These are phyloP conservation scores for Diceros bicornis DNA, from an alignment of 2,797 vertebrate species.

Conservation along the genomic window DNA sequence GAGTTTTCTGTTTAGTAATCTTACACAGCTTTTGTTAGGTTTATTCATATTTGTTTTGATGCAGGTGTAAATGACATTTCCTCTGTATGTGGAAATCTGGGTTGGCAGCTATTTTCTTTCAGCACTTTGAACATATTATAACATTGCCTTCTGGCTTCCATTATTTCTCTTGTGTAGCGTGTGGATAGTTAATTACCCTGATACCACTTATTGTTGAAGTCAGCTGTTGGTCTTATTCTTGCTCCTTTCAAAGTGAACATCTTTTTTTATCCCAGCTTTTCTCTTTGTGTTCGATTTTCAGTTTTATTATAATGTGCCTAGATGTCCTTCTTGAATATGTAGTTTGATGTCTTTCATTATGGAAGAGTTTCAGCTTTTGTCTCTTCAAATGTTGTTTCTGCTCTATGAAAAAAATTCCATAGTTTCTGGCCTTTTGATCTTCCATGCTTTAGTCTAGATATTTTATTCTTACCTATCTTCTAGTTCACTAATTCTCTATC, in stretches of 20 bases:
- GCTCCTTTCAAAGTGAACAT: conserved; percentile 24
- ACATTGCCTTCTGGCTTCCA: not conserved
- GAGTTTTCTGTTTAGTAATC: not conserved
- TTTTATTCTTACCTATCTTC: not conserved
- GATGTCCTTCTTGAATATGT: not conserved
- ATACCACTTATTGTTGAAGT: not conserved
- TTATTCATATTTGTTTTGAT: conserved; percentile 55
- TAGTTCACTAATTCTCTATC: not conserved
- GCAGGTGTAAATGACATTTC: not conserved
- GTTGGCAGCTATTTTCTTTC: conserved; percentile 8
- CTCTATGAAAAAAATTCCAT: not conserved
- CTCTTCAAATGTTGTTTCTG: conserved; percentile 45
- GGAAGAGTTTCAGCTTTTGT: conserved; percentile 8
- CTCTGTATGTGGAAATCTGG: not conserved
- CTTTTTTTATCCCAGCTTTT: not conserved
- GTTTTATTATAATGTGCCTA: not conserved
- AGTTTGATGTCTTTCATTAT: conserved; percentile 38
- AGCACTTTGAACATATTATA: not conserved
- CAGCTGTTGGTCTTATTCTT: not conserved
- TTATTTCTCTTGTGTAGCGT: not conserved
- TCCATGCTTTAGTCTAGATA: not conserved
- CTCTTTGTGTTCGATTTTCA: not conserved
- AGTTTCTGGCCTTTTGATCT: not conserved
- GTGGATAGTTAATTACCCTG: conserved; percentile 4
- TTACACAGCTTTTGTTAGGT: not conserved